phyloP scores from a whole-genome alignment of 2,888 invertebrate species.

The Cheilosia variabilis region DNA sequence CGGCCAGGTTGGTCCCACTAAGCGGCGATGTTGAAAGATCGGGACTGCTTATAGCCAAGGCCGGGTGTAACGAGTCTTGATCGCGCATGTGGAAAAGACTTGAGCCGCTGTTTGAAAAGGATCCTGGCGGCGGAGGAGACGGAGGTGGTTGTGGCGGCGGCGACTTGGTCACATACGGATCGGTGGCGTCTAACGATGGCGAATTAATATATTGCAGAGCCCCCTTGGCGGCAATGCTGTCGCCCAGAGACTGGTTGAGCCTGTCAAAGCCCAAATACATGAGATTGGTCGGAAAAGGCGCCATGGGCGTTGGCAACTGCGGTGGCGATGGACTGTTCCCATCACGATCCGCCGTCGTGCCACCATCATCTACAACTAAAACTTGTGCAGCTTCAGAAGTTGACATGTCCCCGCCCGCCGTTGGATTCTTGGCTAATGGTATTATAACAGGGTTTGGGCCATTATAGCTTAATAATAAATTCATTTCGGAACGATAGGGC shows the following conservation, averaged over 20 bases:
- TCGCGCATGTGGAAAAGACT: constrained; percentile 78
- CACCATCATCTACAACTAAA: constrained; percentile 24
- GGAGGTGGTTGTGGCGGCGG: constrained; percentile 6
- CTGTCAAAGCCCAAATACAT: constrained; percentile 82
- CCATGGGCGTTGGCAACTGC: constrained; percentile 82
- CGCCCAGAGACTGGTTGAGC: constrained; percentile 77
- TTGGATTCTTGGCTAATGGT: constrained; percentile 65
- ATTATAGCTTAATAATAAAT: constrained; percentile 82
- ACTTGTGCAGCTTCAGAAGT: constrained; percentile 35
- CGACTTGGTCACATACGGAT: constrained; percentile 41
- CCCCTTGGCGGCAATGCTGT: constrained; percentile 32
- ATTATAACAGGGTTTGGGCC: constrained; percentile 80
- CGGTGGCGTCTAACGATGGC: constrained; percentile 65
- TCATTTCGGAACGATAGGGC: constrained; percentile 84
- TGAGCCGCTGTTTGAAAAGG: constrained; percentile 60
- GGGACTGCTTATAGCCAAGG: constrained; percentile 69
- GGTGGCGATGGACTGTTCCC: constrained; percentile 82
- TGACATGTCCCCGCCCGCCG: constrained; percentile 5
- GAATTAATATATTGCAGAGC: constrained; percentile 68
- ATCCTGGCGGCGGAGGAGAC: constrained; percentile 71
- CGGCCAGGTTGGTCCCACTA: neutral
- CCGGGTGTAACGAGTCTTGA: constrained; percentile 79
- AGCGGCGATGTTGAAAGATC: constrained; percentile 54
- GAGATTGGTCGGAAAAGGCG: constrained; percentile 82
- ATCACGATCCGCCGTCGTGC: constrained; percentile 26